Base-by-base conservation (phyloP, 2,113 vertebrate species). In the Gasterosteus aculeatus region DNA sequence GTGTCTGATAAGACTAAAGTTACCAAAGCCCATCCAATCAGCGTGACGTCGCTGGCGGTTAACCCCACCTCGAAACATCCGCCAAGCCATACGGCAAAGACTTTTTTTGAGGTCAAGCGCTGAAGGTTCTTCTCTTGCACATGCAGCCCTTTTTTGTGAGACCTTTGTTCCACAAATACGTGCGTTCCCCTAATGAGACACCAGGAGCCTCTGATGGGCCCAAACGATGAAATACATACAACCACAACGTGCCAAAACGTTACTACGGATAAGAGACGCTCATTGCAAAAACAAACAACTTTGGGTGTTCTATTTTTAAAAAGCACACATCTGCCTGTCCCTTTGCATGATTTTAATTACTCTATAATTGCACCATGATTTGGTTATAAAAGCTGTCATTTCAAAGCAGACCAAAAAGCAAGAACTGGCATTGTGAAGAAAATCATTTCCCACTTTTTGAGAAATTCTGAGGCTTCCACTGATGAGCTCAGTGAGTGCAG, bases 401-500 rank as follows among this genome's bases (percentile, higher is more conserved):
- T 75, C 41, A 61, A 66, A 60, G 26, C 38, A n/a, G 10, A 57
- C 10, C 47, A 31, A 7, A 11, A 10, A n/a, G 18, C 11, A 26
- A 46, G n/a, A 12, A 15, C 5, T 11, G 9, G 5, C 39, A 44
- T 42, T 81, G 53, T 22, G 22, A 56, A 66, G n/a, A 60, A 60
- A 69, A 38, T 33, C 22, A 47, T 3, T 26, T 26, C 22, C 22
- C 22, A 26, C 22, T 26, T 56, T 42, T 47, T 44, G 10, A 69
- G 41, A 79, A 49, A 46, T 38, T 75, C 38, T 29, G 15, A 69
- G 12, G 7, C 31, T 60, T 57, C 46, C 61, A 19, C 18, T 72
- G 56, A 72, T 65, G 35, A 81, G 51, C 41, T 69, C 38, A 58
- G 66, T 69, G 10, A 62, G 57, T 75, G 57, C 31, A 83, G 77